These are phyloP conservation scores for Clistopyga incitator DNA, from an alignment of 2,888 invertebrate species.

Conservation along the genomic window DNA sequence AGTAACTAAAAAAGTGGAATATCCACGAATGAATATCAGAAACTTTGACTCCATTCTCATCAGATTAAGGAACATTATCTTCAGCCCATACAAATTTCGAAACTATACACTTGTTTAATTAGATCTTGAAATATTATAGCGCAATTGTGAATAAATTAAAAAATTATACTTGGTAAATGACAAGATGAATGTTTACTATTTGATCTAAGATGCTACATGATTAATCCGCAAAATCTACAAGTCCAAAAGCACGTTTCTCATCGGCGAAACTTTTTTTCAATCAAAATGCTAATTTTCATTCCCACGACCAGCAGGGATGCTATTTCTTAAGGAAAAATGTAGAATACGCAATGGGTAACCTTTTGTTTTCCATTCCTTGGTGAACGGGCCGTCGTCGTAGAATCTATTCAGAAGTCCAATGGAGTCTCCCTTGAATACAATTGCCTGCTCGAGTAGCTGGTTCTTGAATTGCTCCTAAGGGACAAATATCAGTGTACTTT, in stretches of 20 bases:
- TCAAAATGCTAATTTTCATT: conserved; percentile 30
- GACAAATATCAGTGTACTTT: conserved; percentile 61
- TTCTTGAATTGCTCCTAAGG: conserved; percentile 88
- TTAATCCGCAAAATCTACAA: conserved; percentile 1
- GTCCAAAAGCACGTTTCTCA: background rate
- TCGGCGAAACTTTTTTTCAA: background rate
- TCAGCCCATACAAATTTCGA: background rate
- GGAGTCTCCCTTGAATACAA: conserved; percentile 89
- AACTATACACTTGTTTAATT: background rate
- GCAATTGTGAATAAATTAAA: background rate
- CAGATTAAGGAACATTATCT: background rate
- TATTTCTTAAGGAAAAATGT: conserved; percentile 26
- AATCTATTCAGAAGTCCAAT: conserved; percentile 89
- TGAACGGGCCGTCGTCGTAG: conserved; percentile 88
- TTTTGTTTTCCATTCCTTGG: conserved; percentile 85
- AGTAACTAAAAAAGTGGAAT: too few relatives aligned
- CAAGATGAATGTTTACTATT: background rate
- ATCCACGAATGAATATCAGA: too few relatives aligned
- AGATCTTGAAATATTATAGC: background rate
- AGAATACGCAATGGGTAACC: conserved; percentile 67
- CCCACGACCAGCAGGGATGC: conserved; percentile 19
- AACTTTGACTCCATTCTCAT: too few relatives aligned
- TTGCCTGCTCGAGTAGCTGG: conserved; percentile 89
- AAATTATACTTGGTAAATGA: background rate
- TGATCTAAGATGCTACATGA: background rate